Evolutionary conservation across 2,797 vertebrate species (phyloP).

Genomic region (Poeciliopsis gracilis): DNA sequence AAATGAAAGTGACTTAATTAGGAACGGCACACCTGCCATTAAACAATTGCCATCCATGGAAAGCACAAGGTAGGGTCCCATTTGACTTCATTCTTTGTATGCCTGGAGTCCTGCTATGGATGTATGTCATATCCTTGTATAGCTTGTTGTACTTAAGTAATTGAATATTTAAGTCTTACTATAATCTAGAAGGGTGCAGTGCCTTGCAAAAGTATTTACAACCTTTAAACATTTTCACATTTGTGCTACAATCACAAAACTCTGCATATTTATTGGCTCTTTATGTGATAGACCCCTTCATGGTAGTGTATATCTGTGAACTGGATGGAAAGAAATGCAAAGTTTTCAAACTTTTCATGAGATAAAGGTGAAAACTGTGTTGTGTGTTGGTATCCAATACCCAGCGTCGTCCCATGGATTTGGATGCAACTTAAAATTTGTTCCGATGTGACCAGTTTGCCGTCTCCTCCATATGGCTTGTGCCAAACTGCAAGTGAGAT

Average conservation of each 20-base stretch:
- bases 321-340: neutral
- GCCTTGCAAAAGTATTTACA: neutral
- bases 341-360: neutral
- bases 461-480: neutral
- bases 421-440: neutral
- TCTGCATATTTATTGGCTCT: neutral
- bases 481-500: neutral
- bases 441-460: neutral
- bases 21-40: slow-evolving; percentile 66
- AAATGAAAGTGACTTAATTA: slow-evolving; percentile 77
- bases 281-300: neutral
- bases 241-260: neutral
- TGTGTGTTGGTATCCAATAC: neutral
- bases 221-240: neutral
- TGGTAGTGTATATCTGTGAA: neutral
- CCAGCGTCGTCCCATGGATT: neutral
- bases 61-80: slow-evolving; percentile 48
- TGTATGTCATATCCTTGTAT: slow-evolving; percentile 22
- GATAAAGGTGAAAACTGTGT: neutral
- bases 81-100: slow-evolving; percentile 58
- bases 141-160: neutral
- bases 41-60: slow-evolving; percentile 73
- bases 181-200: too few species aligned
- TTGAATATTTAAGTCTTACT: slow-evolving; percentile 8
- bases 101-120: slow-evolving; percentile 14